Evolutionary conservation across 2,113 vertebrate species (phyloP).

Genomic region (Oenanthe oenanthe): DNA sequence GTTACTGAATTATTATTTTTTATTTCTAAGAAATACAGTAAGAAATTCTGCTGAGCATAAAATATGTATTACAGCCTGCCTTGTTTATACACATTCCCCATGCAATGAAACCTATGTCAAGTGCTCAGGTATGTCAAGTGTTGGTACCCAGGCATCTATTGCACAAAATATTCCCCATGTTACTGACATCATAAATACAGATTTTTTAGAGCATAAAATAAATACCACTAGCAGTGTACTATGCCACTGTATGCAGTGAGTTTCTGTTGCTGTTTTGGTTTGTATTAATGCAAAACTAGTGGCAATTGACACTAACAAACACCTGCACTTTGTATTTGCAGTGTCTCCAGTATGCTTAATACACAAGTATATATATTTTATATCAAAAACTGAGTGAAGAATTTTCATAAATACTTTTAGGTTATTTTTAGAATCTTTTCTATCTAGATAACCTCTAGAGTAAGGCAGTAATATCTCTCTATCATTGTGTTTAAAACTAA

Average conservation of each 20-base stretch:
- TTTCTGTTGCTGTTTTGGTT: not conserved
- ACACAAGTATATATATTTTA: not conserved
- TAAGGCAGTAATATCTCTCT: not conserved
- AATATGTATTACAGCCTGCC: not conserved
- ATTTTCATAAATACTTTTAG: not conserved
- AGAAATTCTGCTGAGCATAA: not conserved
- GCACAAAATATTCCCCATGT: rapidly evolving
- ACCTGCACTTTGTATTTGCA: not conserved
- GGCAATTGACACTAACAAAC: not conserved
- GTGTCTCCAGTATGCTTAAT: not conserved
- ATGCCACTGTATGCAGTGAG: not conserved
- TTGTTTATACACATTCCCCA: not conserved
- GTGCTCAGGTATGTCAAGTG: not conserved
- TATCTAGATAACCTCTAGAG: not conserved
- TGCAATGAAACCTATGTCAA: not conserved
- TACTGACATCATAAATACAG: not conserved
- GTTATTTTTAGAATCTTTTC: not conserved
- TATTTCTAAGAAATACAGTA: not conserved
- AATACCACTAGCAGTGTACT: not conserved
- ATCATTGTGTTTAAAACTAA: not conserved
- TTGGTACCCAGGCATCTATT: not conserved
- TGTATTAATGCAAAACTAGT: not conserved
- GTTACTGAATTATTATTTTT: not conserved
- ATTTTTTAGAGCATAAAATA: not conserved
- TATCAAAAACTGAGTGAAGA: not conserved